Conservation (phyloP, 2,888 invertebrate species). For the Platycheirus rosarum region DNA sequence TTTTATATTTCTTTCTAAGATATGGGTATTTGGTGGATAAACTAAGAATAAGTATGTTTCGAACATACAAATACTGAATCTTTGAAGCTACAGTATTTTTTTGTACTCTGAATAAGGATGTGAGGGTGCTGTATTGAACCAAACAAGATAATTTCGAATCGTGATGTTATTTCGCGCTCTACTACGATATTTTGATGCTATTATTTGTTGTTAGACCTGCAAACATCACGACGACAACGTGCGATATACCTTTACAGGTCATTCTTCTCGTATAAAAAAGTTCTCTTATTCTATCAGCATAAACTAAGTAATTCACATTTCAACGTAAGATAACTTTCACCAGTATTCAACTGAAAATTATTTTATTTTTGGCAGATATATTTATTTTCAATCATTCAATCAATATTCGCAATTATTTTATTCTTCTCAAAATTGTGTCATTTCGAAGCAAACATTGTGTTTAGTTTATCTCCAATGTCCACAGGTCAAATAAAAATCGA, state of each 20-base stretch:
- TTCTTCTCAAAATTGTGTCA: too few species aligned
- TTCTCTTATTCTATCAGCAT: too few species aligned
- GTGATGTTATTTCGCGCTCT: conserved; percentile 61
- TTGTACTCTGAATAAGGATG: conserved; percentile 14
- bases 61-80: not conserved
- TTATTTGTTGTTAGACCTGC: conserved; percentile 55
- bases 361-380: too few species aligned
- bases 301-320: too few species aligned
- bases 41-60: conserved; percentile 12
- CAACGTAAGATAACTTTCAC: too few species aligned
- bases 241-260: not conserved
- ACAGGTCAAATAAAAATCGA: too few species aligned
- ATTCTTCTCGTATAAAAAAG: too few species aligned
- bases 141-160: conserved; percentile 1
- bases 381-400: too few species aligned
- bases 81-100: not conserved
- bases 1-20: conserved; percentile 15
- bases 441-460: too few species aligned
- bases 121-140: conserved; percentile 13
- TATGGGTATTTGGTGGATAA: conserved; percentile 39
- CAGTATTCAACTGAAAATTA: too few species aligned
- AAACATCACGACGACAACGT: conserved; percentile 48
- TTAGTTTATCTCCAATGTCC: too few species aligned
- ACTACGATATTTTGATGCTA: conserved; percentile 66
- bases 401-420: too few species aligned